These are phyloP conservation scores for Macquaria ambigua DNA, from an alignment of 2,113 vertebrate genomes.

Conservation along the genomic window DNA sequence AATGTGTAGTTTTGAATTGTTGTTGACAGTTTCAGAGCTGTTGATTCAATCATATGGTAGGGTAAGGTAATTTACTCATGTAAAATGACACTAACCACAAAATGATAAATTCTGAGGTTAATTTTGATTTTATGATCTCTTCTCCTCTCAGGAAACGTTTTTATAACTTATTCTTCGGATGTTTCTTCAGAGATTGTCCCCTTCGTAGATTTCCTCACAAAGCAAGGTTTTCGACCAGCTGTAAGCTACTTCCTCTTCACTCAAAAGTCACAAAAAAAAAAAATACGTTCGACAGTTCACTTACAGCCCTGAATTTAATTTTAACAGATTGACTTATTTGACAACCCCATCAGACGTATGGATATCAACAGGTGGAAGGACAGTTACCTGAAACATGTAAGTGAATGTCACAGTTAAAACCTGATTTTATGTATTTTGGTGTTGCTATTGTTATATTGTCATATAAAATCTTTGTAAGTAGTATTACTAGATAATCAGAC, in stretches of 20 bases:
- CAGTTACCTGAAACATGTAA: conserved; percentile 90
- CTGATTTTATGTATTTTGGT: background rate
- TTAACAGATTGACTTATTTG: conserved; percentile 90
- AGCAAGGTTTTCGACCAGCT: conserved; percentile 70
- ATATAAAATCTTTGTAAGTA: background rate
- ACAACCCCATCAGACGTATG: conserved; percentile 87
- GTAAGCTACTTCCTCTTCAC: conserved; percentile 52
- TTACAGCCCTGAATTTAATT: conserved; percentile 9
- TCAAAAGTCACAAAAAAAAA: background rate
- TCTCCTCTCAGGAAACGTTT: conserved; percentile 70
- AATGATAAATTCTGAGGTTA: background rate
- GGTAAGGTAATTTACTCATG: background rate
- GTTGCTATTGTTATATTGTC: background rate
- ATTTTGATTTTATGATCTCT: background rate
- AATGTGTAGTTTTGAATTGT: background rate
- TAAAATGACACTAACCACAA: background rate
- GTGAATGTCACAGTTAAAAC: conserved; percentile 57
- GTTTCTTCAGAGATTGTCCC: conserved; percentile 66
- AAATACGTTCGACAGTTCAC: background rate
- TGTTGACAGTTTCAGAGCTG: background rate
- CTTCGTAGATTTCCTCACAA: conserved; percentile 75
- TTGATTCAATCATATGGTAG: background rate
- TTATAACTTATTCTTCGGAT: conserved; percentile 79
- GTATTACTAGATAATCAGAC: background rate
- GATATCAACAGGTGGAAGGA: conserved; percentile 94